A percentile compares a stretch with the other conserved stretches of the same genome.
phyloP scores from a whole-genome alignment of 2,888 invertebrate genomes.

The Stenoptilia bipunctidactyla region DNA sequence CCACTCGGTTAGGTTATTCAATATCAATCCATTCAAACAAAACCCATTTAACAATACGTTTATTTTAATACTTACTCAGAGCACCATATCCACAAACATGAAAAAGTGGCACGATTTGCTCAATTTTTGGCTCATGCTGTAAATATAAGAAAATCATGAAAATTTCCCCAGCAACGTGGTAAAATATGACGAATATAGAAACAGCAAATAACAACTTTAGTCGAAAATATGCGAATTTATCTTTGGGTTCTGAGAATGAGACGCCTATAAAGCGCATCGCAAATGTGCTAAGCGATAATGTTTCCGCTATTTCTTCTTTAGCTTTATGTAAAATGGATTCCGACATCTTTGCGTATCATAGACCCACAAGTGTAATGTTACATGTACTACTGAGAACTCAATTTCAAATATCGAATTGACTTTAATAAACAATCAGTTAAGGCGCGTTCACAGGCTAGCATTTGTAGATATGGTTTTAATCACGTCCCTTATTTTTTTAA shows the following conservation, averaged over 20 bases:
- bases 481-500: no score
- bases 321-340: slow-evolving; percentile 29
- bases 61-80: slow-evolving; percentile 59
- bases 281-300: slow-evolving; percentile 38
- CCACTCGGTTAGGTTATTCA: no score
- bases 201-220: slow-evolving; percentile 39
- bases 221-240: slow-evolving; percentile 22
- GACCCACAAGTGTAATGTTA: no score
- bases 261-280: slow-evolving; percentile 48
- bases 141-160: slow-evolving; percentile 46
- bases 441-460: no score
- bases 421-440: no score
- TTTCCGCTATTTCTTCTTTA: slow-evolving; percentile 42
- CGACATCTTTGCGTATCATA: no score
- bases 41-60: no score
- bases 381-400: no score
- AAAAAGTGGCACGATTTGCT: slow-evolving; percentile 57
- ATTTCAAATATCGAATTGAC: no score
- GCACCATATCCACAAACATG: slow-evolving; percentile 59
- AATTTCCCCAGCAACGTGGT: slow-evolving; percentile 56
- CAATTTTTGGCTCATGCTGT: slow-evolving; percentile 49
- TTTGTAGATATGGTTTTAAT: no score
- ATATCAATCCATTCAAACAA: no score
- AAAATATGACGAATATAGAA: slow-evolving; percentile 41
- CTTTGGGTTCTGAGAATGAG: slow-evolving; percentile 34